These are phyloP conservation scores for Oxyruncus cristatus DNA, from an alignment of 2,113 vertebrate genomes.

Conservation along the genomic window DNA sequence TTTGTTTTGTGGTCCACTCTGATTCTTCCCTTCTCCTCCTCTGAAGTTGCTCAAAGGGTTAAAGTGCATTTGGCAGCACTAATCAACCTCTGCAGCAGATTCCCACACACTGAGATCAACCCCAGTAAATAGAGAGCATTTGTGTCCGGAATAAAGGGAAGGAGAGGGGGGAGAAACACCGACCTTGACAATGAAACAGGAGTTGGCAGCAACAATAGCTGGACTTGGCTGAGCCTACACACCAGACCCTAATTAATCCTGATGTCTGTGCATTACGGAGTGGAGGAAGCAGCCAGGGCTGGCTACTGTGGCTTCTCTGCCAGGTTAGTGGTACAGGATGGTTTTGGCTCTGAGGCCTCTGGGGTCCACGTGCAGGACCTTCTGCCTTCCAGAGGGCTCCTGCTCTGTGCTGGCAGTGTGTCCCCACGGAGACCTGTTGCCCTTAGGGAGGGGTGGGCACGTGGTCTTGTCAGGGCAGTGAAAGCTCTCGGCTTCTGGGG, in stretches of 20 bases:
- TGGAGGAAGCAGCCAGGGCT: background rate
- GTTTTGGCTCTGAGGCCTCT: background rate
- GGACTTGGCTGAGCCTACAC: background rate
- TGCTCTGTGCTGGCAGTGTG: background rate
- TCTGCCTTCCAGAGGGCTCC: background rate
- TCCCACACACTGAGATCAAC: slow-evolving; percentile 44
- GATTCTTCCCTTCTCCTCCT: background rate
- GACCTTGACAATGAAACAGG: slow-evolving; percentile 22
- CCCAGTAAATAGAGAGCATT: background rate
- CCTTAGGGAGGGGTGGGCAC: background rate
- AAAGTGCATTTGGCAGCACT: slow-evolving; percentile 7
- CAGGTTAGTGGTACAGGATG: background rate
- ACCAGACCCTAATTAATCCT: slow-evolving; percentile 28
- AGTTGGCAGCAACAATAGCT: slow-evolving; percentile 44
- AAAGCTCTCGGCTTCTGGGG: background rate
- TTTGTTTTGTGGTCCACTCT: background rate
- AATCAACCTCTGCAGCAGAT: slow-evolving; percentile 55
- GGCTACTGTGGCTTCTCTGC: background rate
- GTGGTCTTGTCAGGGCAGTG: background rate
- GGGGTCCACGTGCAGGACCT: background rate
- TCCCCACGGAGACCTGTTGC: background rate
- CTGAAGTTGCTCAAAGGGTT: slow-evolving; percentile 24
- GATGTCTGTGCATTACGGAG: background rate
- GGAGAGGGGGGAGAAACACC: background rate
- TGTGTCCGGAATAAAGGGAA: slow-evolving; percentile 13